Evolutionary conservation across 2,797 vertebrate species (phyloP).

Genomic region (Gambelia wislizenii): DNA sequence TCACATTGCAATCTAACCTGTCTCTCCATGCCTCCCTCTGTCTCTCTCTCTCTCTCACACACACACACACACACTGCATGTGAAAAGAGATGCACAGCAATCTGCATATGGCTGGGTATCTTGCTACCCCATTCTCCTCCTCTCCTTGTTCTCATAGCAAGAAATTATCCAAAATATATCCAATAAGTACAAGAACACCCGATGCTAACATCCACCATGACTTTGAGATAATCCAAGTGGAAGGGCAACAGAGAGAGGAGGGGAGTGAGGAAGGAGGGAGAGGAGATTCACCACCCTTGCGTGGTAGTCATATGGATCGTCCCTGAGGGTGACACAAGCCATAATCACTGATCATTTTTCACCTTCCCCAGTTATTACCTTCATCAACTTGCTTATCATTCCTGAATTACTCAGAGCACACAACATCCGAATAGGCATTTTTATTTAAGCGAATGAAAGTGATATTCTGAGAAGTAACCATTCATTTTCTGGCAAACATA

Average conservation of each 20-base stretch:
- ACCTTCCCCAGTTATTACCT: constrained; percentile 39
- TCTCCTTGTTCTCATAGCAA: too few species aligned
- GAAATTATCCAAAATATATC: not conserved
- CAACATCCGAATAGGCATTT: not conserved
- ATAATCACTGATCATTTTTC: constrained; percentile 50
- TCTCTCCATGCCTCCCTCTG: not conserved
- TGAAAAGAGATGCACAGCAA: too few species aligned
- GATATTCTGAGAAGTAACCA: constrained; percentile 29
- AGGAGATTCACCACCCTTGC: not conserved
- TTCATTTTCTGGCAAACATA: constrained; percentile 40
- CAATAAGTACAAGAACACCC: not conserved
- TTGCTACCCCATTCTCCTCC: too few species aligned
- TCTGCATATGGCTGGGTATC: too few species aligned
- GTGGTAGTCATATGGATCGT: not conserved
- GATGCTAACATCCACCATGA: not conserved
- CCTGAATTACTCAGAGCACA: constrained; percentile 27
- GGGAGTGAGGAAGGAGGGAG: not conserved
- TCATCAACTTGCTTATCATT: constrained; percentile 38
- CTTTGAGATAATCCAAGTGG: not conserved
- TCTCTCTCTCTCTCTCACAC: too few species aligned
- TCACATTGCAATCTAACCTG: not conserved
- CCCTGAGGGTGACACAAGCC: constrained; percentile 43
- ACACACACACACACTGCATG: too few species aligned
- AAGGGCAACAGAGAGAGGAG: not conserved
- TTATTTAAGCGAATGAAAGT: constrained; percentile 33